Evolutionary conservation across 2,113 vertebrate genomes (phyloP).

Genomic region (Corythornis madagascariensis): DNA sequence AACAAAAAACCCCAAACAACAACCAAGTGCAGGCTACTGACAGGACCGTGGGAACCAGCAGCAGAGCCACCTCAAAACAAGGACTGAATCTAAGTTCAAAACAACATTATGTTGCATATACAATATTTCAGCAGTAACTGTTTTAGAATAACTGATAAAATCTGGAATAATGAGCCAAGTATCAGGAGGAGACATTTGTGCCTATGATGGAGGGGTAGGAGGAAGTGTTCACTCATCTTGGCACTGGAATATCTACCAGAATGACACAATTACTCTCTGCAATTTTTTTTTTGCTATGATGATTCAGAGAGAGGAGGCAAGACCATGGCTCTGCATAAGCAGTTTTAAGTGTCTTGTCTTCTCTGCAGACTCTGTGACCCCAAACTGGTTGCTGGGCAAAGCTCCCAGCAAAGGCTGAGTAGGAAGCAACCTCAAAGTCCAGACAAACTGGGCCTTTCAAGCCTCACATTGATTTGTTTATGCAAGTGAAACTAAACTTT

Average conservation of each 20-base stretch:
- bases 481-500: neutral
- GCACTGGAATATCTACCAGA: no score
- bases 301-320: neutral
- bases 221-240: neutral
- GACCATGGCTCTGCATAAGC: neutral
- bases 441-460: neutral
- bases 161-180: neutral
- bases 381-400: neutral
- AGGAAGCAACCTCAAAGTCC: neutral
- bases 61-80: neutral
- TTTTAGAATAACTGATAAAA: neutral
- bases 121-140: neutral
- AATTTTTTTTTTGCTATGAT: neutral
- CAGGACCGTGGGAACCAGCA: neutral
- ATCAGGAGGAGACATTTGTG: neutral
- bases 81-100: neutral
- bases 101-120: neutral
- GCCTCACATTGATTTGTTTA: neutral
- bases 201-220: fast-evolving
- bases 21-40: neutral
- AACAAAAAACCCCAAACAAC: no score
- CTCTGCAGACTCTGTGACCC: neutral
- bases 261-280: no score
- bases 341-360: neutral
- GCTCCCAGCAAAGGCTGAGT: neutral